phyloP scores from a whole-genome alignment of 2,113 vertebrate genomes.

The Cynocephalus volans region DNA sequence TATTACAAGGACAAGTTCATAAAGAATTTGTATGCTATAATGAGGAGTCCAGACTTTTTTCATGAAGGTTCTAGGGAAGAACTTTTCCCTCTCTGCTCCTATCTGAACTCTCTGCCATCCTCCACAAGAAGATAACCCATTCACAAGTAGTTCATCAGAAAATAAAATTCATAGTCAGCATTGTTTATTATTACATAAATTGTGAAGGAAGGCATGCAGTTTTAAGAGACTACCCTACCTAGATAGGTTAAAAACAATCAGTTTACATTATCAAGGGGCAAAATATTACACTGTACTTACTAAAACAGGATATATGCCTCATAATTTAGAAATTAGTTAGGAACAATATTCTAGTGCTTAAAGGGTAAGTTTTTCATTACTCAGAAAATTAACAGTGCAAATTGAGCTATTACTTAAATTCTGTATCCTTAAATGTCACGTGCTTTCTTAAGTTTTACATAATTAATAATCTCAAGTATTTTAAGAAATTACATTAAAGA shows the following conservation, averaged over 20 bases:
- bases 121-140: background rate
- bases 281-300: constrained; percentile 27
- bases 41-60: background rate
- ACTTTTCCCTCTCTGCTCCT: background rate
- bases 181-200: background rate
- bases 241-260: background rate
- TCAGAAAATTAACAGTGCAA: constrained; percentile 16
- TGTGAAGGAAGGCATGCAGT: background rate
- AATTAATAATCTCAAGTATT: constrained; percentile 58
- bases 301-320: background rate
- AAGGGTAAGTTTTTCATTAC: constrained; percentile 16
- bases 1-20: background rate
- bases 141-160: constrained; percentile 29
- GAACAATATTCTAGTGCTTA: constrained; percentile 3
- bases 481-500: constrained; percentile 57
- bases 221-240: background rate
- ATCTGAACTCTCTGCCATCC: background rate
- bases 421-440: constrained; percentile 22
- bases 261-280: background rate
- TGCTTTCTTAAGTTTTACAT: constrained; percentile 18
- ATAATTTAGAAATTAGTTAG: constrained; percentile 3
- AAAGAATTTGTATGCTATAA: background rate
- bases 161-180: background rate
- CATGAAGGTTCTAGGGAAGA: background rate
- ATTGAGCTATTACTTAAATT: background rate